Conservation (phyloP, 2,113 vertebrate genomes). For the Anguilla japonica region DNA sequence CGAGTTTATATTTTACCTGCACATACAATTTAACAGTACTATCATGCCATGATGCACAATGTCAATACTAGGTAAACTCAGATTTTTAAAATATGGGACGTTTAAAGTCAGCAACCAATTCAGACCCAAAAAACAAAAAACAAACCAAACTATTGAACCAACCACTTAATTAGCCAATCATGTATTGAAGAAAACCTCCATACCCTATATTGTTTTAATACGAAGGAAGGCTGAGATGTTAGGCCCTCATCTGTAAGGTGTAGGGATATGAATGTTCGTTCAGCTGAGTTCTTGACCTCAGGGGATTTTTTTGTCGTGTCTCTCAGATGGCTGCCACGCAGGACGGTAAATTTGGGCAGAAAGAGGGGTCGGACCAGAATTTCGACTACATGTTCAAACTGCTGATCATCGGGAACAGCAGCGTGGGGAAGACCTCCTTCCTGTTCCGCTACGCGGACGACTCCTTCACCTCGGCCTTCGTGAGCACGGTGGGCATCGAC, state of each 20-base stretch:
- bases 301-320: neutral
- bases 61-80: too few species aligned
- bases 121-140: too few species aligned
- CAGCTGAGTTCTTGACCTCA: neutral
- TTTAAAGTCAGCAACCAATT: too few species aligned
- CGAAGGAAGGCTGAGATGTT: neutral
- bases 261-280: neutral
- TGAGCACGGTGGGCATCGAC: slow-evolving; percentile 97
- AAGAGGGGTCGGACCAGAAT: slow-evolving; percentile 77
- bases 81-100: too few species aligned
- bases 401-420: slow-evolving; percentile 79
- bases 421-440: slow-evolving; percentile 80
- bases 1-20: too few species aligned
- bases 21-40: too few species aligned
- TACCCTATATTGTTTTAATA: too few species aligned
- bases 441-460: slow-evolving; percentile 85
- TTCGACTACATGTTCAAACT: slow-evolving; percentile 82
- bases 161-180: too few species aligned
- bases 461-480: slow-evolving; percentile 94
- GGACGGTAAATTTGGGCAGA: slow-evolving; percentile 68
- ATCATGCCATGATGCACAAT: too few species aligned
- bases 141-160: too few species aligned
- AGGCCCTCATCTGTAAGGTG: neutral
- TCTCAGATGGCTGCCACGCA: slow-evolving; percentile 74
- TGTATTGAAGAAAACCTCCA: too few species aligned